Evolutionary conservation across 2,113 vertebrate genomes (phyloP).

Genomic region (Tichodroma muraria): DNA sequence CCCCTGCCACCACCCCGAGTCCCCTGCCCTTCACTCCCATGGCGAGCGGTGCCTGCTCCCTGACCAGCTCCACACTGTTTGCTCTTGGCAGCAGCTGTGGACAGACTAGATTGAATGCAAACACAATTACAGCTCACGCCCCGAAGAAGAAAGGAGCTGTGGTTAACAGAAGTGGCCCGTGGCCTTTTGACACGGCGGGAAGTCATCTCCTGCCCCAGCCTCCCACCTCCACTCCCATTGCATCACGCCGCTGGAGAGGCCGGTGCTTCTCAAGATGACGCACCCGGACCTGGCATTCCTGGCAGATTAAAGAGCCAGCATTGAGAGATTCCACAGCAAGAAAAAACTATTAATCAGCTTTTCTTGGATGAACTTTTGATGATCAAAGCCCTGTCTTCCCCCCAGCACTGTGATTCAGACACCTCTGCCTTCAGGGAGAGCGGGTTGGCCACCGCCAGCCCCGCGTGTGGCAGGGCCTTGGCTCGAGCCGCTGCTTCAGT

Average conservation of each 20-base stretch:
- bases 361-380: neutral
- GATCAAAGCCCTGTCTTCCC: neutral
- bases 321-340: slow-evolving; percentile 29
- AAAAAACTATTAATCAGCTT: slow-evolving; percentile 37
- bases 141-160: neutral
- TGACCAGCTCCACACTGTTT: accelerated
- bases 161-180: neutral
- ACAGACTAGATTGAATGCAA: neutral
- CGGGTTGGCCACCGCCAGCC: neutral
- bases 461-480: accelerated
- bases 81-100: neutral
- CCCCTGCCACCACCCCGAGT: neutral
- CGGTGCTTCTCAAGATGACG: neutral
- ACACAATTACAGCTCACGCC: neutral
- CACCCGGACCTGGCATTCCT: neutral
- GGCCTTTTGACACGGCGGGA: neutral
- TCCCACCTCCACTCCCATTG: neutral
- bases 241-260: neutral
- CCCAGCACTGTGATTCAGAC: neutral
- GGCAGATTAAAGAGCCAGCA: slow-evolving; percentile 20
- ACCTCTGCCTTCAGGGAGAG: neutral
- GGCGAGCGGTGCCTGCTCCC: neutral
- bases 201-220: neutral
- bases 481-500: neutral
- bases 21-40: neutral